phyloP scores from a whole-genome alignment of 2,888 invertebrate species.

The Coecobrya sp. region DNA sequence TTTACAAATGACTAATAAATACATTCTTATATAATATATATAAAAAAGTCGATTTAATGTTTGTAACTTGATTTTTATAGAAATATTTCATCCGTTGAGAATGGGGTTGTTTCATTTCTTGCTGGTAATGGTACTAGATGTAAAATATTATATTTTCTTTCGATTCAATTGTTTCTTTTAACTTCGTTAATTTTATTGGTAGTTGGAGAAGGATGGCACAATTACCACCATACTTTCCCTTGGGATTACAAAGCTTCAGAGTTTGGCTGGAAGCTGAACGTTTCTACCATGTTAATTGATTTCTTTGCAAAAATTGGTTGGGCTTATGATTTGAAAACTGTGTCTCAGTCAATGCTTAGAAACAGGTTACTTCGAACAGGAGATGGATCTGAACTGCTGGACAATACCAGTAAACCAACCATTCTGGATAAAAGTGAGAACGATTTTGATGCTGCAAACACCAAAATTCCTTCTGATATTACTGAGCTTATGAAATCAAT shows the following conservation, averaged over 20 bases:
- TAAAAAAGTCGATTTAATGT: too few species aligned
- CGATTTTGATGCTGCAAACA: constrained; percentile 54
- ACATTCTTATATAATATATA: not conserved
- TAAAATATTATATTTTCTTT: too few species aligned
- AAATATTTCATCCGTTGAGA: constrained; percentile 45
- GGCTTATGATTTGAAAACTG: constrained; percentile 96
- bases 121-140: too few species aligned
- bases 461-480: constrained; percentile 6
- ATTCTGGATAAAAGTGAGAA: constrained; percentile 1
- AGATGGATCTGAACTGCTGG: constrained; percentile 83
- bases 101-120: not conserved
- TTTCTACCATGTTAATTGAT: constrained; percentile 93
- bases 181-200: too few species aligned
- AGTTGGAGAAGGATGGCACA: constrained; percentile 96
- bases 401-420: not conserved
- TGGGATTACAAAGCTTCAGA: constrained; percentile 98
- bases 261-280: constrained; percentile 92
- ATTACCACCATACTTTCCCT: constrained; percentile 97
- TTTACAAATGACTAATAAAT: not conserved
- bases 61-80: constrained; percentile 28
- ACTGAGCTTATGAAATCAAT: constrained; percentile 64
- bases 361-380: constrained; percentile 88
- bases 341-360: constrained; percentile 87
- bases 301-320: constrained; percentile 94
- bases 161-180: too few species aligned